phyloP scores from a whole-genome alignment of 1,140 invertebrate species.

The Limonius californicus region DNA sequence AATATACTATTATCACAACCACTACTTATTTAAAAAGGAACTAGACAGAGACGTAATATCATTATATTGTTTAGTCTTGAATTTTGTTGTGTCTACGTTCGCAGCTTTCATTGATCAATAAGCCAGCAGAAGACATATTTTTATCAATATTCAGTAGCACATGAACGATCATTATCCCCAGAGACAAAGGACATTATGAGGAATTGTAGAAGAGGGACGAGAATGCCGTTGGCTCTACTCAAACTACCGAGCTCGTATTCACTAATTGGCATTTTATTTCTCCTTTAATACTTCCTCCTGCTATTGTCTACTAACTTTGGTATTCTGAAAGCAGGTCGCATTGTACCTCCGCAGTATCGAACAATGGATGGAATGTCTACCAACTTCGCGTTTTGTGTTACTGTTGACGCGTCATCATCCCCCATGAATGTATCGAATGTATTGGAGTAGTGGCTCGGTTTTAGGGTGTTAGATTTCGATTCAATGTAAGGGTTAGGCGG shows the following conservation, averaged over 20 bases:
- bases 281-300: background rate
- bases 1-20: too few relatives aligned
- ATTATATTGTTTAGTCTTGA: too few relatives aligned
- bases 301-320: constrained; percentile 4
- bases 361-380: constrained; percentile 8
- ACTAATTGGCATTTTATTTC: constrained; percentile 11
- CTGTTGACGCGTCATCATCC: background rate
- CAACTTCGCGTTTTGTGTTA: background rate
- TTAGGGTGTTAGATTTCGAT: too few relatives aligned
- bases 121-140: too few relatives aligned
- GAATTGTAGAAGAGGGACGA: background rate
- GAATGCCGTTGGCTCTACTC: constrained; percentile 7
- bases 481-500: too few relatives aligned
- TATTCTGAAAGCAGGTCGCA: background rate
- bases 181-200: constrained; percentile 2
- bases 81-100: too few relatives aligned
- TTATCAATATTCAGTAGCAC: too few relatives aligned
- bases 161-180: too few relatives aligned
- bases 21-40: too few relatives aligned
- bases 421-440: constrained; percentile 7
- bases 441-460: background rate
- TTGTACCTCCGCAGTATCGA: background rate
- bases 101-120: too few relatives aligned
- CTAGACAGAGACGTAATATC: too few relatives aligned
- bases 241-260: constrained; percentile 2